Conservation (phyloP, 2,113 vertebrate genomes). For the Carassius gibelio region DNA sequence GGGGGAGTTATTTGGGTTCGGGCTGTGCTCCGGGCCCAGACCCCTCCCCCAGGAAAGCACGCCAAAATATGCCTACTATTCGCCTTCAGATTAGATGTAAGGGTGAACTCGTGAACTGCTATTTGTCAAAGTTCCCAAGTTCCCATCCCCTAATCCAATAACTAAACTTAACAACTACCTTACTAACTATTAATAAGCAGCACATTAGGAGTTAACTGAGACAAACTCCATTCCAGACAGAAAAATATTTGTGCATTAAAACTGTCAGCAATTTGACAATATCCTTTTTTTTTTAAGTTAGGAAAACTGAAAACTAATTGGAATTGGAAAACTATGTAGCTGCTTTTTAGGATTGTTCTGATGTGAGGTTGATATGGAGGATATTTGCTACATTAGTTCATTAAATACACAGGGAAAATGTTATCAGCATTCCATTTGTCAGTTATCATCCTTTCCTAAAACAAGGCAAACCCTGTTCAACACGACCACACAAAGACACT, state of each 20-base stretch:
- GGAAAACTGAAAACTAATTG: neutral
- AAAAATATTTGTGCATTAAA: neutral
- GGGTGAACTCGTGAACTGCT: too few species aligned
- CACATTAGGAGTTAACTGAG: too few species aligned
- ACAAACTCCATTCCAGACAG: neutral
- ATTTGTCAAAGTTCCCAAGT: too few species aligned
- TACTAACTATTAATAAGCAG: too few species aligned
- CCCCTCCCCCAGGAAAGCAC: too few species aligned
- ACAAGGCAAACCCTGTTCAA: neutral
- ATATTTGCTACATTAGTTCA: neutral
- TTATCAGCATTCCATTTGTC: conserved; percentile 1
- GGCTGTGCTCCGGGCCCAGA: too few species aligned
- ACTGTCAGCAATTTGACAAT: too few species aligned
- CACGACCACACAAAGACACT: neutral
- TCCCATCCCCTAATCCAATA: too few species aligned
- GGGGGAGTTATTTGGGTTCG: too few species aligned
- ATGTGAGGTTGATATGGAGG: neutral
- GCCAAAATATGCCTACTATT: too few species aligned
- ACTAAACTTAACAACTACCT: too few species aligned
- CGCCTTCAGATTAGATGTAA: too few species aligned
- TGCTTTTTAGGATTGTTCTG: neutral
- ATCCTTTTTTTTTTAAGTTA: neutral
- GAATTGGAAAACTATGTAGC: neutral
- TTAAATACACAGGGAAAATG: neutral
- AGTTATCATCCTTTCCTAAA: neutral